Base-by-base conservation (phyloP, 2,113 vertebrate species). In the Furnarius figulus region DNA sequence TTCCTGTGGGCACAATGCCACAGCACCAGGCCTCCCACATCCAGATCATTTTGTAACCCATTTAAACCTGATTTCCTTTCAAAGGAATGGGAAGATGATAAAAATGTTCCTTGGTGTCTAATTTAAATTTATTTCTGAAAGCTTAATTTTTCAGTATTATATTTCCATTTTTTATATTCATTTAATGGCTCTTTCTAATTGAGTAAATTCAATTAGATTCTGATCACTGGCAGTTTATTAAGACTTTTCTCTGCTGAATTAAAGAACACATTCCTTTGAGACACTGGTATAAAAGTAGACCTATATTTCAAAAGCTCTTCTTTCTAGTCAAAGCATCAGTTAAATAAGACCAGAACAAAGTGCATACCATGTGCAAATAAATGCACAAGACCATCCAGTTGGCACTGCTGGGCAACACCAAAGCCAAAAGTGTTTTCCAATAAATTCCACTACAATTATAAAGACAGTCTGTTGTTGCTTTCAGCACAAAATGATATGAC, bases 151-250 rank as follows among this genome's bases (percentile, higher is more conserved):
- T 47, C n/a, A 33, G 12, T 75, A 70, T 81, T 87, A 37, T 78
- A 90, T 37, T 87, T 59, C 47, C 11, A 10, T 33, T 47, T 78
- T 72, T 59, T 62, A 44, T 89, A 83, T 35, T 33, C 20, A 58
- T 53, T 50, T 74, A 89, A 40, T 56, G 12, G 4, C 62, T 87
- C 91, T 58, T 87, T 88, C 22, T 90, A 95, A 95, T 82, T 88
- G 75, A 94, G 68, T 9, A 91, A 94, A 88, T 95, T 96, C 78
- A 93, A 70, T 95, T 91, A 93, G 42, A 84, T 86, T 81, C 77
- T 74, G 52, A 95, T 90, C 28, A 3, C 46, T 90, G 58, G 39
- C 53, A 89, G n/a, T 90, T 96, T 91, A 94, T 92, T 93, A 93
- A 94, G 50, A 47, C 46, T 88, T 91, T 85, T 56, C 70, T 81